phyloP scores from a whole-genome alignment of 2,888 invertebrate species.

The Agrochola macilenta region DNA sequence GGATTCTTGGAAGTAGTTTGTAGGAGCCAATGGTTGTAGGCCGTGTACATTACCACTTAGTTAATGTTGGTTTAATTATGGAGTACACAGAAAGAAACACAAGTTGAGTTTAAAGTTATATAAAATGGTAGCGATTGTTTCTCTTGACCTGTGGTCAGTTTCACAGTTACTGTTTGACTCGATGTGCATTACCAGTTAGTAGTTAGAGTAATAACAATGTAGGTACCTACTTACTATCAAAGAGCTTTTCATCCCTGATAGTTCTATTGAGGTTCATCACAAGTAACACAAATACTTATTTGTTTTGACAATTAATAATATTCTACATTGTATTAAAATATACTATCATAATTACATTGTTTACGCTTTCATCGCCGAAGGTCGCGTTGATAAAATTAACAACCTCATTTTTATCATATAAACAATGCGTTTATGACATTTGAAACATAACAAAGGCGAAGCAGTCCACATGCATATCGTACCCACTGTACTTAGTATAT shows the following conservation, averaged over 20 bases:
- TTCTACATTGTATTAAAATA: constrained; percentile 54
- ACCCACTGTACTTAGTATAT: constrained; percentile 51
- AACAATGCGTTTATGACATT: constrained; percentile 73
- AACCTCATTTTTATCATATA: constrained; percentile 73
- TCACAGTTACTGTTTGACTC: too few relatives aligned
- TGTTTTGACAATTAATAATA: constrained; percentile 42
- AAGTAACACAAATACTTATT: constrained; percentile 4
- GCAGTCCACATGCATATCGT: constrained; percentile 62
- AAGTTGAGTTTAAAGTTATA: too few relatives aligned
- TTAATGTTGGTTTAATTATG: too few relatives aligned
- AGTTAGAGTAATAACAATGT: background rate
- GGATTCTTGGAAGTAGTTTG: constrained; percentile 17
- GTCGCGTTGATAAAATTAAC: constrained; percentile 75
- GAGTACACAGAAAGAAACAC: too few relatives aligned
- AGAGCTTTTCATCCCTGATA: background rate
- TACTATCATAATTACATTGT: constrained; percentile 64
- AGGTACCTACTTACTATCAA: background rate
- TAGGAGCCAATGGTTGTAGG: background rate
- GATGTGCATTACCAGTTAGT: background rate
- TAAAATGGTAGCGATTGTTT: too few relatives aligned
- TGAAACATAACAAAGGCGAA: constrained; percentile 73
- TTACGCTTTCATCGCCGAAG: constrained; percentile 74
- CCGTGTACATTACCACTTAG: too few relatives aligned
- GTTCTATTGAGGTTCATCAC: background rate
- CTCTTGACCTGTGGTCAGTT: too few relatives aligned